Evolutionary conservation across 2,888 invertebrate species (phyloP).

Genomic region (Pandemis heparana): DNA sequence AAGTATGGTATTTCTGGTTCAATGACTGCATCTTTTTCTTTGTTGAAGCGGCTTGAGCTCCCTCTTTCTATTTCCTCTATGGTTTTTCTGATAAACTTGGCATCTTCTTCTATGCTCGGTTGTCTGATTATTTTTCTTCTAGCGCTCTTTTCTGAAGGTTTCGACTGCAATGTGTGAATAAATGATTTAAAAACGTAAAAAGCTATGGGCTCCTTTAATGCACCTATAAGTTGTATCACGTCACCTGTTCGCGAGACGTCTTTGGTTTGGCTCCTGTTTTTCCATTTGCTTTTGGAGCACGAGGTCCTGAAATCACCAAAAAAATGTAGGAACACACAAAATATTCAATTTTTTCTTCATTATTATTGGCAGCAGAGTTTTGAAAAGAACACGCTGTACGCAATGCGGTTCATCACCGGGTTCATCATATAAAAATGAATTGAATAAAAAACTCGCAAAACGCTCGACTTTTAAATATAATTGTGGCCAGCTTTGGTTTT

Average conservation of each 20-base stretch:
- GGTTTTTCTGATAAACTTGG: slow-evolving; percentile 77
- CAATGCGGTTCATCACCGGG: no score
- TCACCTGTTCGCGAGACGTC: slow-evolving; percentile 72
- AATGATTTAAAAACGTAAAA: slow-evolving; percentile 27
- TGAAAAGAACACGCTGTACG: no score
- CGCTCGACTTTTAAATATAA: no score
- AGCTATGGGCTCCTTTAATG: slow-evolving; percentile 45
- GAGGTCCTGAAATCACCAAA: slow-evolving; percentile 66
- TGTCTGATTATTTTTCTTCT: slow-evolving; percentile 69
- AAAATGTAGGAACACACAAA: slow-evolving; percentile 36
- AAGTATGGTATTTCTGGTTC: slow-evolving; percentile 42
- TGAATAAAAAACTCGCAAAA: no score
- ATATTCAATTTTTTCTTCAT: no score
- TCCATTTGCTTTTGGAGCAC: slow-evolving; percentile 60
- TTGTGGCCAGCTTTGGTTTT: no score
- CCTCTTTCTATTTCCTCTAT: slow-evolving; percentile 82
- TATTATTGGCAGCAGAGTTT: no score
- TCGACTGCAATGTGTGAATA: slow-evolving; percentile 53
- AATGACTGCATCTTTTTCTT: slow-evolving; percentile 52
- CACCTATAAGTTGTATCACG: slow-evolving; percentile 46
- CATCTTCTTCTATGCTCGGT: slow-evolving; percentile 80
- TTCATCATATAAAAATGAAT: no score
- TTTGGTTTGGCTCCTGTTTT: slow-evolving; percentile 62
- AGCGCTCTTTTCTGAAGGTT: slow-evolving; percentile 61
- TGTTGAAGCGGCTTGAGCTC: slow-evolving; percentile 68